Conservation (phyloP, 1,140 invertebrate genomes). For the Dendroctonus valens region DNA sequence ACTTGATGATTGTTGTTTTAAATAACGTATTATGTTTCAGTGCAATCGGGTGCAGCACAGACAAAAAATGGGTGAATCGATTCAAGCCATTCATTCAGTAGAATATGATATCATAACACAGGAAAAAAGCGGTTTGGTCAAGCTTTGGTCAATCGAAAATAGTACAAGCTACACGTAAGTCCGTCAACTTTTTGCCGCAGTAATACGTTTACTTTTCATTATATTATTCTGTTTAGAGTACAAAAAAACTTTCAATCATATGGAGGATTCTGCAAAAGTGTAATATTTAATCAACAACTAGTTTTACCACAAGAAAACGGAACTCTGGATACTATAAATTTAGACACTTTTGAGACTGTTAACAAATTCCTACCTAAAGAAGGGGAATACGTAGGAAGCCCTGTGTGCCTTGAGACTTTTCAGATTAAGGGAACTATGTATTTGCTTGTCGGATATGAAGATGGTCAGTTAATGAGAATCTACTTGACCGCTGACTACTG, state of each 20-base stretch:
- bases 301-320: conserved; percentile 63
- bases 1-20: too few relatives aligned
- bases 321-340: conserved; percentile 53
- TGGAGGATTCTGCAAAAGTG: conserved; percentile 65
- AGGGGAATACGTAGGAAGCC: conserved; percentile 34
- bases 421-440: conserved; percentile 32
- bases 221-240: conserved; percentile 49
- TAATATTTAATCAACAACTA: conserved; percentile 57
- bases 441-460: conserved; percentile 42
- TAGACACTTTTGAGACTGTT: conserved; percentile 36
- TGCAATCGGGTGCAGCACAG: conserved; percentile 61
- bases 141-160: conserved; percentile 63
- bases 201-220: conserved; percentile 42
- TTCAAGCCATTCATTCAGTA: conserved; percentile 57
- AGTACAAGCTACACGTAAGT: conserved; percentile 37
- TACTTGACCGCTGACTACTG: background rate
- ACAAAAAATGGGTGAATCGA: conserved; percentile 57
- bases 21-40: conserved; percentile 48
- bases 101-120: conserved; percentile 62
- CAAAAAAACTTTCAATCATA: conserved; percentile 59
- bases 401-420: conserved; percentile 41
- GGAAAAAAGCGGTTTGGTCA: conserved; percentile 66
- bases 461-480: conserved; percentile 23
- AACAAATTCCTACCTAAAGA: conserved; percentile 33
- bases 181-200: background rate